Evolutionary conservation across 2,888 invertebrate species (phyloP).

Genomic region (Notodonta dromedarius): DNA sequence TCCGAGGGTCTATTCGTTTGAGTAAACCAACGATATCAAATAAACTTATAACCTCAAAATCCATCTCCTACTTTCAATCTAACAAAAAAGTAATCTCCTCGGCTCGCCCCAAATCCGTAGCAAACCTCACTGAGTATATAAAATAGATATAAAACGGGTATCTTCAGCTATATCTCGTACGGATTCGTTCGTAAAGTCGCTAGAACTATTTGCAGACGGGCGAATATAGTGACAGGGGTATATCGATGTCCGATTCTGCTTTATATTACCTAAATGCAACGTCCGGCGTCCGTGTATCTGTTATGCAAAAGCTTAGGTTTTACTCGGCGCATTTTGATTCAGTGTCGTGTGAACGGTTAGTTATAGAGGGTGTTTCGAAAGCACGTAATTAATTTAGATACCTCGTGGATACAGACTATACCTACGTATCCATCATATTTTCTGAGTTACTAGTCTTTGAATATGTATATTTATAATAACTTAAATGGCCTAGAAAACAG

Average conservation of each 20-base stretch:
- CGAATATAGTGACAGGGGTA: neutral
- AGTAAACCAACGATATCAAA: neutral
- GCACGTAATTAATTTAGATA: too few relatives aligned
- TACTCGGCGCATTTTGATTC: neutral
- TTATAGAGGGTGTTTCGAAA: too few relatives aligned
- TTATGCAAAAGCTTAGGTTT: neutral
- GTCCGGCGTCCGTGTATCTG: neutral
- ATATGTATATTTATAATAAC: too few relatives aligned
- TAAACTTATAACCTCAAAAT: neutral
- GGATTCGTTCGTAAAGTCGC: slow-evolving; percentile 1
- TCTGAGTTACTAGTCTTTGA: too few relatives aligned
- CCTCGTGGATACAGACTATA: too few relatives aligned
- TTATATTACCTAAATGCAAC: neutral
- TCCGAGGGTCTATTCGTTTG: too few relatives aligned
- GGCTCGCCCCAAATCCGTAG: slow-evolving; percentile 4
- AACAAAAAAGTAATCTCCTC: neutral
- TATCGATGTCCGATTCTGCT: neutral
- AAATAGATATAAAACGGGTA: slow-evolving; percentile 1
- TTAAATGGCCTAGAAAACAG: too few relatives aligned
- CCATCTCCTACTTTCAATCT: neutral
- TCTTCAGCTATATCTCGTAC: neutral
- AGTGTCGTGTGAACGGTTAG: too few relatives aligned
- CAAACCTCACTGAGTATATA: neutral
- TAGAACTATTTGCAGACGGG: neutral
- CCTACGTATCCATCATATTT: too few relatives aligned